A percentile compares a stretch with the other conserved stretches of the same genome.
These are phyloP conservation scores for Leucania comma DNA, from an alignment of 2,888 invertebrate species.

Conservation along the genomic window DNA sequence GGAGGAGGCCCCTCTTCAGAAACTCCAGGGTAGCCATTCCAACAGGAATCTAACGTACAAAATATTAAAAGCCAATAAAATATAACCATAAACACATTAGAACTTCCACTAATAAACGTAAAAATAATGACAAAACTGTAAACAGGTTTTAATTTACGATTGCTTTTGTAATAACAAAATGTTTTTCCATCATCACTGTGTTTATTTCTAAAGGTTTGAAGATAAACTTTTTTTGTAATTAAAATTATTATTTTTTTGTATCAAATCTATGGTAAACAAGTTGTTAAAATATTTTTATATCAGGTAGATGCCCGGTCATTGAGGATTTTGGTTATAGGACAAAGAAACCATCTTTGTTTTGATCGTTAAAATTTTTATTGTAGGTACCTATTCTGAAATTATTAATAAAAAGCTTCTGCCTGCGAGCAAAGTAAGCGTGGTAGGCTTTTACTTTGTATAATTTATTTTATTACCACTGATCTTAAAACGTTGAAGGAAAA, in stretches of 20 bases:
- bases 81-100: slow-evolving; percentile 2
- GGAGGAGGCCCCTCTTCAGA: too few species aligned
- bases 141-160: slow-evolving; percentile 37
- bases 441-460: too few species aligned
- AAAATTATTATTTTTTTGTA: slow-evolving; percentile 20
- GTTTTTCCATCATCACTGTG: slow-evolving; percentile 8
- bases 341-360: not conserved
- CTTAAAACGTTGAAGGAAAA: too few species aligned
- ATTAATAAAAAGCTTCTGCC: too few species aligned
- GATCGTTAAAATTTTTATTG: too few species aligned
- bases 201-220: not conserved
- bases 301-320: slow-evolving; percentile 24
- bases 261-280: slow-evolving; percentile 15
- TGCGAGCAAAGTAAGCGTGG: too few species aligned
- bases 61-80: slow-evolving; percentile 25
- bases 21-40: not conserved
- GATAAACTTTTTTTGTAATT: not conserved
- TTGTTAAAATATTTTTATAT: not conserved
- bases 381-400: too few species aligned
- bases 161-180: slow-evolving; percentile 7
- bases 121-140: slow-evolving; percentile 13
- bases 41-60: not conserved
- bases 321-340: slow-evolving; percentile 4
- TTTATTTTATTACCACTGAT: too few species aligned
- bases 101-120: slow-evolving; percentile 16